Base-by-base conservation (phyloP, 2,113 vertebrate species). In the Engraulis encrasicolus region DNA sequence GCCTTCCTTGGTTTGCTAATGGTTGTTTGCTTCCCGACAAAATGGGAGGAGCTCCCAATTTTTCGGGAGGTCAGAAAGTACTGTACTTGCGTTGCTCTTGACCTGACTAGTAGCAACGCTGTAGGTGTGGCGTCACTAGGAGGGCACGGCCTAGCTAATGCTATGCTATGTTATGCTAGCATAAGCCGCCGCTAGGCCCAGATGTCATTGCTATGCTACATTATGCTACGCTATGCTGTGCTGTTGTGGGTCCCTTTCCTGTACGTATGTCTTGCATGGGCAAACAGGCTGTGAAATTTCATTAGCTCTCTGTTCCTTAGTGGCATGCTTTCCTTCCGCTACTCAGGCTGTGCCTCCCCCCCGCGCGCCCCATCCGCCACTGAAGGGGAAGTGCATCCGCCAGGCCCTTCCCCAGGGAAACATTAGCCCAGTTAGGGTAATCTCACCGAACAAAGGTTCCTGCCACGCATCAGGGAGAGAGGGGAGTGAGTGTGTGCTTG, bases 251-350 rank as follows among this genome's bases (percentile, higher is more conserved):
- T 88, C 84, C 89, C 89, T 50, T 82, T 82, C 88, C 90, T 74
- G 23, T 74, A 27, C n/a, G n/a, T n/a, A n/a, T n/a, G n/a, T n/a
- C n/a, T n/a, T 34, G 66, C 92, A 91, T 93, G 93, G 92, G 90
- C 93, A 93, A 94, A 94, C 94, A 94, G 93, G 92, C 94, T 95
- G 94, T 95, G 94, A 95, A 95, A 95, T 95, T 94, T 95, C 95
- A 95, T 95, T 95, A 95, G 95, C 93, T 93, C 92, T 93, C 90
- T 89, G 93, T 92, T 95, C 93, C 85, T 88, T 81, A 80, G 86
- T 34, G 83, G 82, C 83, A 66, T 80, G 78, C 84, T 87, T 87
- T 87, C 91, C 93, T 93, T 90, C 93, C 92, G 90, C 91, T 85
- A 81, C 93, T 93, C 91, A 81, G 87, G 93, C 90, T 93, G n/a